Base-by-base conservation (phyloP, 2,113 vertebrate genomes). In the Carassius carassius region DNA sequence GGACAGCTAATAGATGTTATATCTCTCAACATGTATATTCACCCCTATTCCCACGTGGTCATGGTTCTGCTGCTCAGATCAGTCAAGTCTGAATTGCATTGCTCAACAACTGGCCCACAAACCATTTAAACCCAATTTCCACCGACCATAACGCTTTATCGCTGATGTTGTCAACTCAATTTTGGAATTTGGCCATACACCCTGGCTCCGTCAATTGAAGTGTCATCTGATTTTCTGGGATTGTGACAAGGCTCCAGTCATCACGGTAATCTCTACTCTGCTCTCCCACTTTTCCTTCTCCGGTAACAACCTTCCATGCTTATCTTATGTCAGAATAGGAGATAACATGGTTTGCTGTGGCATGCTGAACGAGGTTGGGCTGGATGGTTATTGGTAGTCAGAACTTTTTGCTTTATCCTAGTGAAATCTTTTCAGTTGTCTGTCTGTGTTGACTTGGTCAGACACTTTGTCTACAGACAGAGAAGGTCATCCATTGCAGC, bases 151-250 rank as follows among this genome's bases (percentile, higher is more conserved):
- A 90, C 77, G 81, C 86, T 91, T 92, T 90, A 93, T 90, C 86
- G 90, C 89, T 86, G 88, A 85, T 92, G 92, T 94, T 94, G 93
- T 94, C 93, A 93, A 91, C 89, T 93, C 92, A 92, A 92, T 92
- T 93, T 93, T 91, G 87, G 89, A 92, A 92, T 91, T 89, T 90
- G 87, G 85, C 82, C 88, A 89, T 89, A 90, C 89, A 86, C 88
- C 86, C 87, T 13, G 65, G 87, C 90, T 90, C 87, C 82, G 81
- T 87, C 89, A 90, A 91, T 92, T 91, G 92, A 93, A 92, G 93
- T 92, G 91, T 92, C 92, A 92, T 92, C 92, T 92, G 92, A 93
- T 92, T 90, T 90, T 87, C 87, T 88, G 90, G 87, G 92, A 92
- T 92, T 90, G 90, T 93, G 93, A 93, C 93, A 93, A 90, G 90